Evolutionary conservation across 2,113 vertebrate species (phyloP), one percentile per base, ranked within the genome.

Genomic region (Nerophis ophidion): DNA sequence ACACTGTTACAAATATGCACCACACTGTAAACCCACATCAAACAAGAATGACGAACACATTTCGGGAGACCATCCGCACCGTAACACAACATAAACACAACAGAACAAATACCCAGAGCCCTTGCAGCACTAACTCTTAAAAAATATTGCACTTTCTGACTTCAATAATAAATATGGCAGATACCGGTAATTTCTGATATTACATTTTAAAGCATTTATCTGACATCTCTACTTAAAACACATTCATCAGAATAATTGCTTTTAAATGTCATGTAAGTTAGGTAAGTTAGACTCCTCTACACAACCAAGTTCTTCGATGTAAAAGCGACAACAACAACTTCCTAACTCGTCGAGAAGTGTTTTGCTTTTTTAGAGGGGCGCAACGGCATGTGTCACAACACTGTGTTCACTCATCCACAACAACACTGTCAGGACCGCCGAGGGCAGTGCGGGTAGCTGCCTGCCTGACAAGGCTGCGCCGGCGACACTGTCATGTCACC

Each of bases 391-490:
- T 72, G 81, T 82, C 77, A 81, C 80, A 78, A 79, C 74, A 75
- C 58, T 48, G 74, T 64, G 78, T 57, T 78, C 79, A 76, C 80
- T 82, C 85, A 84, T 82, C 83, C 74, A 35, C 68, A 74, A 78
- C 77, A 80, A 81, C 69, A 70, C 57, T 81, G 80, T 73, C 66
- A 80, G 80, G 73, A 76, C 66, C 54, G 77, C 85, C 77, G 48
- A 76, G 83, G 85, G 82, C 81, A 74, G 75, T 66, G 13, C 47
- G 73, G 72, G 66, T 73, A 66, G 70, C 74, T 69, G 73, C 59
- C 71, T 72, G 73, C 57, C 71, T 71, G 76, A 77, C 76, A 72
- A 72, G n/a, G 72, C 77, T 63, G 65, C 53, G 48, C 70, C 65
- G 76, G 72, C 71, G 35, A 34, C 60, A 19, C 76, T 75, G 77